Base-by-base conservation (phyloP, 2,888 invertebrate species). In the Folsomia manolachei region DNA sequence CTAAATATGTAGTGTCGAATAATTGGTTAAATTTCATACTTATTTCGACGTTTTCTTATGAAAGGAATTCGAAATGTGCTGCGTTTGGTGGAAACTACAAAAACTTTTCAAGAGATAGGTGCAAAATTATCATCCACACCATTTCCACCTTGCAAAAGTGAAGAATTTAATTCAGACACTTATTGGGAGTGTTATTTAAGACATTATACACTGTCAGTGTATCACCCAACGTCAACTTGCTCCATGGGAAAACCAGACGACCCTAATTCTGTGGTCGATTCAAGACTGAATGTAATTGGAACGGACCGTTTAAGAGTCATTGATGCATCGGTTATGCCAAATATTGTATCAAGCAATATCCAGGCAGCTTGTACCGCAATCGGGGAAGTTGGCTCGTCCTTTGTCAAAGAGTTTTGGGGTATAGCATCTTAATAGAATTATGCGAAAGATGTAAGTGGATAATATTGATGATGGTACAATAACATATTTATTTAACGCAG, bases 291-390 rank as follows among this genome's bases (percentile, higher is more conserved):
- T 56, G 56, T 56, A 4, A 56, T 56, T 14, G 56, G 56, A 21
- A 56, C 56, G 4, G 56, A 56, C 7, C 7, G 56, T 14, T 19
- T 56, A 4, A 7, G 56, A 18, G 56, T 56, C 18, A 56, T 56
- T 7, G 56, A 56, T 56, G 56, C 56, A 18, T 21, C 26, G 63
- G 24, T 63, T n/a, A 25, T 24, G 63, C 26, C 26, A 63, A 9
- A 24, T 9, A 60, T 60, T 60, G 60, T n/a, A 9, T 60, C 23
- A 23, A 63, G 63, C 25, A 23, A 63, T 24, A 63, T 63, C 24
- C 26, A 25, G 65, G 76, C 78, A 2, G 77, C 78, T 25, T 79
- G 78, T 24, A 76, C 74, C 9, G 76, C 74, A 1, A 78, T 80
- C 24, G 80, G 71, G 1, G 80, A 80, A 62, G 39, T 77, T 14